Evolutionary conservation across 2,113 vertebrate genomes (phyloP).

Genomic region (Hyaena hyaena): DNA sequence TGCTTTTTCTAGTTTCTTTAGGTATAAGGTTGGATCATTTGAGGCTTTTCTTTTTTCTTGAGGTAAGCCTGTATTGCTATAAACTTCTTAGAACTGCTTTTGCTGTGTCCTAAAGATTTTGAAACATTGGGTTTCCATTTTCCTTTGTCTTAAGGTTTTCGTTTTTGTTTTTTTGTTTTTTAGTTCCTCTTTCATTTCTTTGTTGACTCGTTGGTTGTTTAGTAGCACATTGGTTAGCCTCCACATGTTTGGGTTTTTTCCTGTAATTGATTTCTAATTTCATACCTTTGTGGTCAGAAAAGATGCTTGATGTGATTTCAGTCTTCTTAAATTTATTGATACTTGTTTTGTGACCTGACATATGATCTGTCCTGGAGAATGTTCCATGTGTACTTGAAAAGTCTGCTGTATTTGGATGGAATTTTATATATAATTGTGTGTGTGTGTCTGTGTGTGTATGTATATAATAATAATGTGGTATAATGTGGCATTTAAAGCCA

Average conservation of each 20-base stretch:
- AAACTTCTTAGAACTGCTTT: background rate
- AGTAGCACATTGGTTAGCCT: background rate
- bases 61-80: background rate
- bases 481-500: background rate
- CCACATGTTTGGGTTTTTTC: background rate
- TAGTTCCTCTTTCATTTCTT: background rate
- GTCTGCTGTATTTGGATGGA: background rate
- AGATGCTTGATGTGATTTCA: background rate
- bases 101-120: background rate
- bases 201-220: background rate
- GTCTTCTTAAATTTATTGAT: background rate
- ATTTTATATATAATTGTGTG: background rate
- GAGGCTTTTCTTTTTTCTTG: background rate
- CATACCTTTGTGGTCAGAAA: background rate
- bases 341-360: background rate
- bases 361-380: background rate
- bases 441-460: background rate
- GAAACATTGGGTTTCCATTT: background rate
- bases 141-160: background rate
- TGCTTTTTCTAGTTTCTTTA: background rate
- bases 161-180: background rate
- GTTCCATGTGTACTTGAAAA: background rate
- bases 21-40: background rate
- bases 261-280: background rate
- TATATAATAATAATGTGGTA: too few relatives aligned